phyloP scores from a whole-genome alignment of 2,888 invertebrate genomes.

The Panzeria rudis region DNA sequence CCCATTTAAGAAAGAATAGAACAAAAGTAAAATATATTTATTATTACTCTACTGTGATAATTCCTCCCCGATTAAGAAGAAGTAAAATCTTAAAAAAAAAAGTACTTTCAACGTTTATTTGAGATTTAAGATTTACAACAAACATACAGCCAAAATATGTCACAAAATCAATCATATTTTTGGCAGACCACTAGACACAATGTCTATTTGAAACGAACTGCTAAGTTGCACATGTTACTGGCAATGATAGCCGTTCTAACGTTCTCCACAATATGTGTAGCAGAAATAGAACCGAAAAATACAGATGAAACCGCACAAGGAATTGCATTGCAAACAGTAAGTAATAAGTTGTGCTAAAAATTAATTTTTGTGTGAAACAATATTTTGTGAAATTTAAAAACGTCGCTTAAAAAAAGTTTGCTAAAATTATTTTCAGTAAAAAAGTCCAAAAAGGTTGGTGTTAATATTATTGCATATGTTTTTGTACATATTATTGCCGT shows the following conservation, averaged over 20 bases:
- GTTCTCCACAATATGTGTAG: constrained; percentile 81
- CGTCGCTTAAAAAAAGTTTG: too few relatives aligned
- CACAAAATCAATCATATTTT: constrained; percentile 83
- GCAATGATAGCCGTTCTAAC: constrained; percentile 80
- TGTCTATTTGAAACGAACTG: constrained; percentile 81
- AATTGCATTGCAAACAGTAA: constrained; percentile 77
- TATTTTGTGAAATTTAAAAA: too few relatives aligned
- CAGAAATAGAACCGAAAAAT: constrained; percentile 77
- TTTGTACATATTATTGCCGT: too few relatives aligned
- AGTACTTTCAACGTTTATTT: constrained; percentile 5
- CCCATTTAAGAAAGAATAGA: neutral
- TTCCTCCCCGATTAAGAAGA: neutral
- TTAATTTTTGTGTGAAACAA: too few relatives aligned
- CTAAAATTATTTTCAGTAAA: too few relatives aligned
- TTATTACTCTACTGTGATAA: constrained; percentile 59
- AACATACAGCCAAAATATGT: constrained; percentile 77
- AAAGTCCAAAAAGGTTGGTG: too few relatives aligned
- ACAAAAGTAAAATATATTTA: constrained; percentile 10
- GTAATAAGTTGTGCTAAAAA: constrained; percentile 64
- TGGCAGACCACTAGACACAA: constrained; percentile 83
- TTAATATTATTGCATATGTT: too few relatives aligned
- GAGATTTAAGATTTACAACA: constrained; percentile 9
- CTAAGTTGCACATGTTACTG: constrained; percentile 80
- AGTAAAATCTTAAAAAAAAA: constrained; percentile 17
- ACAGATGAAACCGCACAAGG: constrained; percentile 75